A percentile compares a stretch with the other conserved stretches of the same genome.
phyloP scores from a whole-genome alignment of 2,888 invertebrate species.

The Epiblema foenella region DNA sequence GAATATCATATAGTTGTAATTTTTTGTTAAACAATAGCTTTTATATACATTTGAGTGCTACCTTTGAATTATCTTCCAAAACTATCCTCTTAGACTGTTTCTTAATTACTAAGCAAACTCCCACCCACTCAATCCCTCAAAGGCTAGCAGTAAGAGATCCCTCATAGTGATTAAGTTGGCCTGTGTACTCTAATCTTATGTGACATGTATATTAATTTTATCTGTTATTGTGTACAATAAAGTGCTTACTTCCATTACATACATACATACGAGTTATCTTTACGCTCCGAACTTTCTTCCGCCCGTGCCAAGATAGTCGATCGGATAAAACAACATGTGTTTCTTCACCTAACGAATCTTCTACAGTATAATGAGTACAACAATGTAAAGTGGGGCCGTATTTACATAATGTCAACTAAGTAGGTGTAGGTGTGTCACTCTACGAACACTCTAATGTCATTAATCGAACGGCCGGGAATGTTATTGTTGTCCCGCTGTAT shows the following conservation, averaged over 20 bases:
- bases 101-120: no score
- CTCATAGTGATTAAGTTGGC: no score
- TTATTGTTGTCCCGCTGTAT: slow-evolving; percentile 73
- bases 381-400: slow-evolving; percentile 82
- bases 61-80: not conserved
- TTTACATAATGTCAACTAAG: slow-evolving; percentile 85
- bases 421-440: slow-evolving; percentile 80
- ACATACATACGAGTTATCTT: not conserved
- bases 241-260: no score
- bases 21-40: no score
- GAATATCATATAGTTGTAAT: no score
- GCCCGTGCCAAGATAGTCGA: slow-evolving; percentile 54
- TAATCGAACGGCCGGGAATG: slow-evolving; percentile 81
- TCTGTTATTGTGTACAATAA: no score
- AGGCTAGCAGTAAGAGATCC: no score
- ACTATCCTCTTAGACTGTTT: not conserved
- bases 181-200: no score
- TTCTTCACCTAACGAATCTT: slow-evolving; percentile 85
- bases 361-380: slow-evolving; percentile 81
- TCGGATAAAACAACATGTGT: slow-evolving; percentile 83
- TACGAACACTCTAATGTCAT: slow-evolving; percentile 65
- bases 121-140: no score
- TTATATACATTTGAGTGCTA: not conserved
- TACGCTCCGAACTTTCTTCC: slow-evolving; percentile 57
- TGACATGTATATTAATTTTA: no score